Evolutionary conservation across 2,113 vertebrate species (phyloP).

Genomic region (Capreolus pygargus): DNA sequence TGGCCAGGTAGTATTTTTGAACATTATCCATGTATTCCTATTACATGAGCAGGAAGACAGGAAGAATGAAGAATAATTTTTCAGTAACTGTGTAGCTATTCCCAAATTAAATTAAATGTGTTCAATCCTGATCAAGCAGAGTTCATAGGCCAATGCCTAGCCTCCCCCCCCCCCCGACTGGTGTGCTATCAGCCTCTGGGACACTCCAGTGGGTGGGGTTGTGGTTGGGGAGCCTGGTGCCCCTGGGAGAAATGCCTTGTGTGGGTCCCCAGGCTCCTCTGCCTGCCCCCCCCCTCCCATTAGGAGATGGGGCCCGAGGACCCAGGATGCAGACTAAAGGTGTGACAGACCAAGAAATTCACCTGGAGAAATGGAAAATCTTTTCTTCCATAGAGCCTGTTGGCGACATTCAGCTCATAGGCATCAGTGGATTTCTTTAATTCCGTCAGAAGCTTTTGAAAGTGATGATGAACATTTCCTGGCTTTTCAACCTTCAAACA

Average conservation of each 20-base stretch:
- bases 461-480: slow-evolving; percentile 76
- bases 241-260: not conserved
- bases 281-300: rapidly evolving
- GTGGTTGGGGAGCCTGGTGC: no score
- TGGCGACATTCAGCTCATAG: slow-evolving; percentile 82
- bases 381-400: slow-evolving; percentile 82
- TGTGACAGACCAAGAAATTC: slow-evolving; percentile 6
- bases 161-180: rapidly evolving
- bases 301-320: not conserved
- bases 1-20: slow-evolving; percentile 83
- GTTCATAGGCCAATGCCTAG: not conserved
- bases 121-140: not conserved
- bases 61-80: not conserved
- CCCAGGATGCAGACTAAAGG: not conserved
- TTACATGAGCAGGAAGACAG: not conserved
- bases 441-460: slow-evolving; percentile 78
- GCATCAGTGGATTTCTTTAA: slow-evolving; percentile 78
- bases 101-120: not conserved
- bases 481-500: slow-evolving; percentile 72
- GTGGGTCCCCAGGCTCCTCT: no score
- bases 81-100: not conserved
- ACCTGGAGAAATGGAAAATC: slow-evolving; percentile 78
- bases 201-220: not conserved
- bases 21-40: slow-evolving; percentile 70
- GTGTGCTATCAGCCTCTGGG: not conserved